A percentile compares a stretch with the other conserved stretches of the same genome.
Conservation (phyloP, 2,888 invertebrate genomes). For the Hyles lineata region DNA sequence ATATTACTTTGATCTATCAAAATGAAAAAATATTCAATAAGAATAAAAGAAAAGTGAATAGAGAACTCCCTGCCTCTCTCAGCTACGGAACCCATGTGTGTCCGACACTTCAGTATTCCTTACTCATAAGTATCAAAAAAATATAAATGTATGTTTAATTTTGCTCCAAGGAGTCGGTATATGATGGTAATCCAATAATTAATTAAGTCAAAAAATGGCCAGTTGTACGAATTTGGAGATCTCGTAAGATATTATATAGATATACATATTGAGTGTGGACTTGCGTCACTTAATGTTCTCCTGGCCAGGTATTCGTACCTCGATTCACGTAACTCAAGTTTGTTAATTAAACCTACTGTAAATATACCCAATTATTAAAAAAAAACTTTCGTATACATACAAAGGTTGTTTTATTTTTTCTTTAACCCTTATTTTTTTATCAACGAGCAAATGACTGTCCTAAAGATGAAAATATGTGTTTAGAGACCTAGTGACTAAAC, state of each 20-base stretch:
- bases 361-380: constrained; percentile 84
- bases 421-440: not conserved
- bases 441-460: not conserved
- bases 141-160: constrained; percentile 9
- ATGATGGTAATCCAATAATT: constrained; percentile 32
- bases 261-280: constrained; percentile 69
- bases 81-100: constrained; percentile 16
- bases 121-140: constrained; percentile 20
- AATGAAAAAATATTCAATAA: not conserved
- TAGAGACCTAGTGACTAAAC: too few species aligned
- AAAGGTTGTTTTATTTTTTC: constrained; percentile 58
- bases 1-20: too few species aligned
- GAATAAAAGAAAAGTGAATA: not conserved
- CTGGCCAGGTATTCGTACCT: constrained; percentile 56
- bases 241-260: constrained; percentile 57
- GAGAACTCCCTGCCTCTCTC: not conserved
- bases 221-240: constrained; percentile 55
- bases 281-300: constrained; percentile 57
- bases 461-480: not conserved
- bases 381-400: constrained; percentile 81
- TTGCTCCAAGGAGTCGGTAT: constrained; percentile 8
- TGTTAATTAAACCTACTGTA: constrained; percentile 83
- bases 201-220: constrained; percentile 42
- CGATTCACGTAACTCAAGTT: constrained; percentile 82
- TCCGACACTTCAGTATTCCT: constrained; percentile 26